phyloP scores from a whole-genome alignment of 2,113 vertebrate species.

The Rhadina sibilatrix region DNA sequence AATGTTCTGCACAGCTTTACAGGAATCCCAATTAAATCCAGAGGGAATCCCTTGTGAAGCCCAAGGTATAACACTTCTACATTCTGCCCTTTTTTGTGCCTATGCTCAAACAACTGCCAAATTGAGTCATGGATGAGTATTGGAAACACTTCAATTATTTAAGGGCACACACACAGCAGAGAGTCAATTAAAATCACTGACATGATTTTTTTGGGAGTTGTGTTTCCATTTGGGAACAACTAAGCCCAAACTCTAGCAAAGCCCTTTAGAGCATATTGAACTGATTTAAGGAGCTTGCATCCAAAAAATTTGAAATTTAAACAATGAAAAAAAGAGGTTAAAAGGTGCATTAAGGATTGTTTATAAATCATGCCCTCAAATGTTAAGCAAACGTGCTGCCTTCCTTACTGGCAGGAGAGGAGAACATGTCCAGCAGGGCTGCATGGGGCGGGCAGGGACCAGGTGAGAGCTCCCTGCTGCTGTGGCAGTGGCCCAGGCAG shows the following conservation, averaged over 20 bases:
- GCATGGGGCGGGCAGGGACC: not conserved
- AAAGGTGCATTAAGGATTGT: slow-evolving; percentile 19
- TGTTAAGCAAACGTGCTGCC: slow-evolving; percentile 51
- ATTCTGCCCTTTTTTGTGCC: not conserved
- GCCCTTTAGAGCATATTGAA: slow-evolving; percentile 38
- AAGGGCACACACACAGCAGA: not conserved
- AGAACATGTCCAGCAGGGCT: not conserved
- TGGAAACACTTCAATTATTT: slow-evolving; percentile 19
- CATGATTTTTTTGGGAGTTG: not conserved
- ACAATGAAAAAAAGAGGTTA: slow-evolving; percentile 34
- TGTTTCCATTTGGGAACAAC: slow-evolving; percentile 57
- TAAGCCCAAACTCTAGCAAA: slow-evolving; percentile 28
- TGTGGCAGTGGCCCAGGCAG: not conserved
- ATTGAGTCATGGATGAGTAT: not conserved
- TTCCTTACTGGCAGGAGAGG: not conserved
- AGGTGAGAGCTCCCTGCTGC: not conserved
- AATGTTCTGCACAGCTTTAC: not conserved
- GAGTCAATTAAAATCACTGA: slow-evolving; percentile 31
- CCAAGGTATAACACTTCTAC: not conserved
- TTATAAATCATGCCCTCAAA: slow-evolving; percentile 22
- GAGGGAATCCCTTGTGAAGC: not conserved
- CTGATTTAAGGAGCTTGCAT: slow-evolving; percentile 47
- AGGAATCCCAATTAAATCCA: not conserved
- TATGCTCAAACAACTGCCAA: not conserved
- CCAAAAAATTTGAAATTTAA: slow-evolving; percentile 58